Evolutionary conservation across 1,140 invertebrate genomes (phyloP).

Genomic region (Riptortus pedestris): DNA sequence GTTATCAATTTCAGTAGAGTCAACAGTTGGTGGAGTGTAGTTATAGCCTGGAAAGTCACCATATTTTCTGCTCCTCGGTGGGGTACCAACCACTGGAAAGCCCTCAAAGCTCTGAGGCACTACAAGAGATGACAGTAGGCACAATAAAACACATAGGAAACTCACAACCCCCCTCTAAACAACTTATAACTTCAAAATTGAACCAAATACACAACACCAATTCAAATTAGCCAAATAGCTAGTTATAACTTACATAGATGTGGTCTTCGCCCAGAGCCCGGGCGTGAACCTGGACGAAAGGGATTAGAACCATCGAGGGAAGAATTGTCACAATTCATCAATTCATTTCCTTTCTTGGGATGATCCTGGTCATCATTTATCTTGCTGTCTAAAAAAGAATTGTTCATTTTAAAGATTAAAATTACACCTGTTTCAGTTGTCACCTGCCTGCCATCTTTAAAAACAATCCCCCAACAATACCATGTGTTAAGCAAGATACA

Average conservation of each 20-base stretch:
- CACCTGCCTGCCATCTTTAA: conserved; percentile 27
- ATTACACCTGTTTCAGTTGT: conserved; percentile 22
- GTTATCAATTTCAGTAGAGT: conserved; percentile 49
- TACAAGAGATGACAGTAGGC: neutral
- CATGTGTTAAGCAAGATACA: conserved; percentile 4
- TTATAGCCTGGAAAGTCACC: conserved; percentile 41
- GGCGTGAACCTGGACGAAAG: conserved; percentile 28
- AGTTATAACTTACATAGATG: conserved; percentile 32
- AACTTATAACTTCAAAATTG: no score
- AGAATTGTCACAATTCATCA: conserved; percentile 32
- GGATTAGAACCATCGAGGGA: conserved; percentile 1
- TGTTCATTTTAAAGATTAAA: conserved; percentile 31
- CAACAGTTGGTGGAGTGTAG: conserved; percentile 27
- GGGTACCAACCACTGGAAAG: conserved; percentile 42
- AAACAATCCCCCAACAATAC: conserved; percentile 5
- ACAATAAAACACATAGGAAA: neutral
- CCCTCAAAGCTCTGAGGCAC: no score
- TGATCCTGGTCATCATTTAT: conserved; percentile 52
- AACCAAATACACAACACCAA: no score
- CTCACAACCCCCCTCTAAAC: neutral
- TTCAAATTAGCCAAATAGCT: no score
- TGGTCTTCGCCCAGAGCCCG: conserved; percentile 31
- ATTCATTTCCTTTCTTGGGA: conserved; percentile 53
- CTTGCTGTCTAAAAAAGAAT: conserved; percentile 46
- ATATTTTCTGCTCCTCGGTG: conserved; percentile 38